Conservation (phyloP, 2,113 vertebrate genomes). For the Poecilia latipinna region DNA sequence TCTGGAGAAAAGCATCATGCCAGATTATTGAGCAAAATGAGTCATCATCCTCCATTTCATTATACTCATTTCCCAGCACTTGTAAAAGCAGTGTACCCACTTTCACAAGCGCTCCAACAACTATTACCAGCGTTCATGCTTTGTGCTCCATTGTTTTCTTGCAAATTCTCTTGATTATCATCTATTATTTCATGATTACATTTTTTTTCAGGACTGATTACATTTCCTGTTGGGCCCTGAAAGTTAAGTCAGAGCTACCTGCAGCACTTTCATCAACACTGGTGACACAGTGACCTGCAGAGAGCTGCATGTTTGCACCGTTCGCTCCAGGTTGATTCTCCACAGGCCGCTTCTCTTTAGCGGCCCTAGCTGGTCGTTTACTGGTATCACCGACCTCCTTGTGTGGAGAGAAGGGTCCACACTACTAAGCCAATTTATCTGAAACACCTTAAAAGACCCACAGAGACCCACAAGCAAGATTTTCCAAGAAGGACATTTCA, state of each 20-base stretch:
- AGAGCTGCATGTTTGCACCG: neutral
- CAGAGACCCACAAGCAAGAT: no score
- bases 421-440: no score
- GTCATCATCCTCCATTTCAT: neutral
- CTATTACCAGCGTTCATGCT: neutral
- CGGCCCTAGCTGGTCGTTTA: neutral
- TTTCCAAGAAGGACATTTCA: no score
- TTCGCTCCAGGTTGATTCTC: neutral
- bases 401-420: neutral
- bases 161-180: neutral
- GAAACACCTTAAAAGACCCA: no score
- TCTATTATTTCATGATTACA: neutral
- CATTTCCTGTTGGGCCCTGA: neutral
- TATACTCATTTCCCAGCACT: neutral
- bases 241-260: neutral
- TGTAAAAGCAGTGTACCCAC: neutral
- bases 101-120: neutral
- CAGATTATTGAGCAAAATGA: neutral
- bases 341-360: neutral
- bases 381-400: neutral
- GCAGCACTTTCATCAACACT: neutral
- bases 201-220: neutral
- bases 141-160: neutral
- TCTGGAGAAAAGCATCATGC: neutral
- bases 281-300: neutral